Evolutionary conservation across 1,140 invertebrate species (phyloP).

Genomic region (Pollicipes pollicipes): DNA sequence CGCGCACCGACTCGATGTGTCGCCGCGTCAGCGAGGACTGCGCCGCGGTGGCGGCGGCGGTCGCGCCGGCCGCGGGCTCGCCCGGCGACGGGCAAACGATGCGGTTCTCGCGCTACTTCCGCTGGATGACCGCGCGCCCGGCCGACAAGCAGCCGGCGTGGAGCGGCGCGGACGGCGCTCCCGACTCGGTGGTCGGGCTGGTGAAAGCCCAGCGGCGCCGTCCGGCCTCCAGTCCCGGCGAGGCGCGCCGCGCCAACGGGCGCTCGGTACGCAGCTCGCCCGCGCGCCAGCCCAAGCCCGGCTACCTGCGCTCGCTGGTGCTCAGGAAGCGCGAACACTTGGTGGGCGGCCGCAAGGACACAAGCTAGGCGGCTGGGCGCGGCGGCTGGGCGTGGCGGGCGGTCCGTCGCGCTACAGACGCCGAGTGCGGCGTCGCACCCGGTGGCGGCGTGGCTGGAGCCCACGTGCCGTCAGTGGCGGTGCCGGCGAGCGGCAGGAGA

Average conservation of each 20-base stretch:
- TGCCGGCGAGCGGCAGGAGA: too few species aligned
- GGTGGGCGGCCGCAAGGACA: not conserved
- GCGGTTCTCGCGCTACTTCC: not conserved
- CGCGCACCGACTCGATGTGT: constrained; percentile 19
- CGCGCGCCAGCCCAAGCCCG: not conserved
- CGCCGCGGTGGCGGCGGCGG: too few species aligned
- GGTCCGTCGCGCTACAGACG: too few species aligned
- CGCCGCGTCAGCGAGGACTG: not conserved
- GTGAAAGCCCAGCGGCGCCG: not conserved
- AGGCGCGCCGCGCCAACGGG: not conserved
- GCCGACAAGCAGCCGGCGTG: not conserved
- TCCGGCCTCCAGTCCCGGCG: not conserved
- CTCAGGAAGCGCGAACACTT: not conserved
- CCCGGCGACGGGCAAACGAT: not conserved
- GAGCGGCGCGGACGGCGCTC: not conserved
- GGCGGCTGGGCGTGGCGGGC: too few species aligned
- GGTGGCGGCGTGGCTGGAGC: too few species aligned
- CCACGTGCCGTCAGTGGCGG: too few species aligned
- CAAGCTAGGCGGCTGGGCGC: not conserved
- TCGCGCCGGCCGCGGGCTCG: not conserved
- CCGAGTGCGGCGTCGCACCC: too few species aligned
- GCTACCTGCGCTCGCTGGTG: not conserved
- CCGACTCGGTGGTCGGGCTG: not conserved
- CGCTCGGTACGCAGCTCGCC: not conserved
- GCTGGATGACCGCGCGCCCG: not conserved